Conservation (phyloP, 2,797 vertebrate species). For the Microchirus variegatus region DNA sequence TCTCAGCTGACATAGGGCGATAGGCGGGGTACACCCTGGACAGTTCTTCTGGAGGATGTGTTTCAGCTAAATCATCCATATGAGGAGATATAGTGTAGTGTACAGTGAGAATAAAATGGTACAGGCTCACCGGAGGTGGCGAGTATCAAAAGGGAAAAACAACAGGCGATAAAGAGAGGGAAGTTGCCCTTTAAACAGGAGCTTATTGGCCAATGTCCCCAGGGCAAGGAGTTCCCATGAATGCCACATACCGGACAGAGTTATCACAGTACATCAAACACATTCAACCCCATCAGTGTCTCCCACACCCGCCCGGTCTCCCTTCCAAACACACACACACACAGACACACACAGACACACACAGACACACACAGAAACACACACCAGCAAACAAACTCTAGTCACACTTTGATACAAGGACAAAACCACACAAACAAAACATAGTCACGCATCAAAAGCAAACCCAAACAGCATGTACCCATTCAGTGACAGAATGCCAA, state of each 20-base stretch:
- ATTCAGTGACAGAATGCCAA: conserved; percentile 68
- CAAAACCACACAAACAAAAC: conserved; percentile 20
- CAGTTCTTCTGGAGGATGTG: too few species aligned
- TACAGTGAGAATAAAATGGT: conserved; percentile 50
- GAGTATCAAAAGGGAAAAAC: conserved; percentile 53
- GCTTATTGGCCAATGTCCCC: conserved; percentile 72
- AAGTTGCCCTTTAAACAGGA: conserved; percentile 78
- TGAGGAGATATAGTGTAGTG: conserved; percentile 13
- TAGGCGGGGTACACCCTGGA: too few species aligned
- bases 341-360: neutral
- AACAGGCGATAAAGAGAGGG: conserved; percentile 71
- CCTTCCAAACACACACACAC: conserved; percentile 23
- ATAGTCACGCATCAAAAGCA: conserved; percentile 28
- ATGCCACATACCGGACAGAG: conserved; percentile 81
- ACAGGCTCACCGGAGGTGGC: conserved; percentile 61
- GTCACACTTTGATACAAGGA: conserved; percentile 33
- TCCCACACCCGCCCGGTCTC: conserved; percentile 53
- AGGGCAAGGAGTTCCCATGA: conserved; percentile 81
- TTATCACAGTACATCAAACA: conserved; percentile 80
- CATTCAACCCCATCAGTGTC: conserved; percentile 64
- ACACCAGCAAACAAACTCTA: conserved; percentile 36
- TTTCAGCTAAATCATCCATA: too few species aligned
- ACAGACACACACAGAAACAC: conserved; percentile 29
- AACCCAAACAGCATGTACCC: conserved; percentile 52
- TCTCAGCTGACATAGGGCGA: too few species aligned